Percentiles rank a stretch among this genome's conserved stretches.
phyloP scores from a whole-genome alignment of 1,140 invertebrate species.

The Drosophila nasuta region DNA sequence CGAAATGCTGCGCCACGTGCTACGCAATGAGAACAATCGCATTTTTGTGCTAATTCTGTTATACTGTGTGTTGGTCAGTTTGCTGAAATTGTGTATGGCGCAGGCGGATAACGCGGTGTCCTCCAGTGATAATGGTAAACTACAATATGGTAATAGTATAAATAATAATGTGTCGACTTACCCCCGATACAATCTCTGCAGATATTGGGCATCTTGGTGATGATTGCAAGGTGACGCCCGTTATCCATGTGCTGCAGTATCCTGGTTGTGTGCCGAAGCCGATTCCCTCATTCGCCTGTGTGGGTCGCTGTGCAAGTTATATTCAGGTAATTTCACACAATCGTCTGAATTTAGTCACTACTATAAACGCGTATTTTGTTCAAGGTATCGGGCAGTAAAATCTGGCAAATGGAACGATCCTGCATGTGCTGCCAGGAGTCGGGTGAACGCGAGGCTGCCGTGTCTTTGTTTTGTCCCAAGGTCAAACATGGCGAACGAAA shows the following conservation, averaged over 20 bases:
- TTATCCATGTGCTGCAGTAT: slow-evolving; percentile 96
- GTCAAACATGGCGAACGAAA: slow-evolving; percentile 93
- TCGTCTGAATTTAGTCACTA: background rate
- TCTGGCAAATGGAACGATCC: slow-evolving; percentile 97
- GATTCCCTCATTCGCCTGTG: slow-evolving; percentile 96
- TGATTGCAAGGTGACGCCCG: slow-evolving; percentile 95
- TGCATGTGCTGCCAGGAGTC: slow-evolving; percentile 98
- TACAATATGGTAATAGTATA: background rate
- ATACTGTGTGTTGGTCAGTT: slow-evolving; percentile 69
- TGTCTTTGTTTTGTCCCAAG: slow-evolving; percentile 95
- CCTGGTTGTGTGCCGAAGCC: slow-evolving; percentile 96
- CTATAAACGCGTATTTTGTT: background rate
- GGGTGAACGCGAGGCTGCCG: slow-evolving; percentile 94
- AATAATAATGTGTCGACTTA: background rate
- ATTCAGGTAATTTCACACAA: slow-evolving; percentile 90
- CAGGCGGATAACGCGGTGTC: slow-evolving; percentile 60
- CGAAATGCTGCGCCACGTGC: slow-evolving; percentile 67
- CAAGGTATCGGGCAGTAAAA: slow-evolving; percentile 97
- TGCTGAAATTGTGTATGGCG: slow-evolving; percentile 70
- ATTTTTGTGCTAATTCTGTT: slow-evolving; percentile 66
- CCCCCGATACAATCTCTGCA: slow-evolving; percentile 30
- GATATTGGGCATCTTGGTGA: slow-evolving; percentile 86
- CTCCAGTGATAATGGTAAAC: slow-evolving; percentile 69
- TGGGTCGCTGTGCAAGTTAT: slow-evolving; percentile 95
- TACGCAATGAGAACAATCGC: slow-evolving; percentile 66